Evolutionary conservation across 64 coral and sea anemone species (phyloP).

Genomic region (Stichodactyla mertensii): DNA sequence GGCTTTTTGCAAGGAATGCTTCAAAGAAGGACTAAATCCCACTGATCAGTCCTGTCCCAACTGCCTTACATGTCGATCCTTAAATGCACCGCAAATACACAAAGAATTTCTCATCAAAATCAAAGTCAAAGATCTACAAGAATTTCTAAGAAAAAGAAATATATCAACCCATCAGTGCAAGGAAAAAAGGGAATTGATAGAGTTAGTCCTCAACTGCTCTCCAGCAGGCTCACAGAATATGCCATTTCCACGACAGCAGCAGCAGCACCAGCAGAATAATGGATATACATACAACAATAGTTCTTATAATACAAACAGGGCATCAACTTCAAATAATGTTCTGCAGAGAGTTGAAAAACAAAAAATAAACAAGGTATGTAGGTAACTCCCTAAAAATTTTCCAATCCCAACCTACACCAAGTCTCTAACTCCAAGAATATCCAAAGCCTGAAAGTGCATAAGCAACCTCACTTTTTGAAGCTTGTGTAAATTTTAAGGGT

Average conservation of each 20-base stretch:
- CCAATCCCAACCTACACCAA: no score
- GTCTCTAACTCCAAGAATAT: no score
- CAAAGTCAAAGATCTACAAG: constrained; percentile 65
- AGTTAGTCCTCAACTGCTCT: constrained; percentile 64
- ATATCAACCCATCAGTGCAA: constrained; percentile 55
- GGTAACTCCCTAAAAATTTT: no score
- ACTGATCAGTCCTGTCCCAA: constrained; percentile 32
- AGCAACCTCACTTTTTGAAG: no score
- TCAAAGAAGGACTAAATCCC: constrained; percentile 52
- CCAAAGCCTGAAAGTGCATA: no score
- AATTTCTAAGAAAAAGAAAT: constrained; percentile 42
- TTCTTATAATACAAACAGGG: not conserved
- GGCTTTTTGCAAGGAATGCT: constrained; percentile 61
- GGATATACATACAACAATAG: not conserved
- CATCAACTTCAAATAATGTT: not conserved
- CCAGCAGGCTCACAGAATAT: not conserved
- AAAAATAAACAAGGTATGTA: no score
- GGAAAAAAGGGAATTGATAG: constrained; percentile 74
- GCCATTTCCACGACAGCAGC: not conserved
- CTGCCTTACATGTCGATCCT: constrained; percentile 60
- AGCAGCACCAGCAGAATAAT: not conserved
- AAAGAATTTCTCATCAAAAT: constrained; percentile 52
- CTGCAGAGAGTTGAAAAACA: no score
- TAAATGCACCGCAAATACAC: constrained; percentile 43
- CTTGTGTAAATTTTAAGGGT: no score